These are phyloP conservation scores for Cephalotes varians DNA, from an alignment of 2,888 invertebrate species.

Conservation along the genomic window DNA sequence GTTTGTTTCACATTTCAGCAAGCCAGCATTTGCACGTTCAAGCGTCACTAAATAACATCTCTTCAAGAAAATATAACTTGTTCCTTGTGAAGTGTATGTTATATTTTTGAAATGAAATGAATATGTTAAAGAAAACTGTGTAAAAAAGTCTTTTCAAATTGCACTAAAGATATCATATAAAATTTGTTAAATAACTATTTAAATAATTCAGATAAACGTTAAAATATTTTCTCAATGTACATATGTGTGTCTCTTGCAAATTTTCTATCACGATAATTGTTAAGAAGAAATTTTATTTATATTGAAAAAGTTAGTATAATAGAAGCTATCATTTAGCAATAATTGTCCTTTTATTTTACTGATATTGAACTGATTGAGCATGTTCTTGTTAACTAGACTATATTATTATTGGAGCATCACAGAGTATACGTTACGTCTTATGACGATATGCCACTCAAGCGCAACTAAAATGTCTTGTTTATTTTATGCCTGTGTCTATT, in stretches of 20 bases:
- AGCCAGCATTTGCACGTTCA: neutral
- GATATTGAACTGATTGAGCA: neutral
- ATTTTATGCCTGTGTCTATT: conserved; percentile 21
- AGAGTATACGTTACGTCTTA: neutral
- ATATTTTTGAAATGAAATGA: neutral
- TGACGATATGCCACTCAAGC: neutral
- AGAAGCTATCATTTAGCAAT: neutral
- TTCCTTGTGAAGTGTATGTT: neutral
- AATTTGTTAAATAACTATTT: conserved; percentile 6
- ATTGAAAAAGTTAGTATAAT: neutral
- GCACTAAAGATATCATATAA: neutral
- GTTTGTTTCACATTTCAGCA: conserved; percentile 32
- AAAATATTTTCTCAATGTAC: neutral
- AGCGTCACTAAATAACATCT: conserved; percentile 30
- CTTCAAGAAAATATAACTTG: neutral
- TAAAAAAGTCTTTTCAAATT: neutral
- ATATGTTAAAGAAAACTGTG: conserved; percentile 6
- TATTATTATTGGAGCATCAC: neutral
- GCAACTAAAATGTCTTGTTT: conserved; percentile 34
- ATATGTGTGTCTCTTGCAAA: neutral
- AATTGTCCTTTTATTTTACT: neutral
- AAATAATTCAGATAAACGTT: neutral
- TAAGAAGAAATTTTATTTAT: neutral
- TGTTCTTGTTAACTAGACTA: neutral
- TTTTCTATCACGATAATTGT: neutral